phyloP scores from a whole-genome alignment of 2,797 vertebrate species.

The Sandelia bainsii region DNA sequence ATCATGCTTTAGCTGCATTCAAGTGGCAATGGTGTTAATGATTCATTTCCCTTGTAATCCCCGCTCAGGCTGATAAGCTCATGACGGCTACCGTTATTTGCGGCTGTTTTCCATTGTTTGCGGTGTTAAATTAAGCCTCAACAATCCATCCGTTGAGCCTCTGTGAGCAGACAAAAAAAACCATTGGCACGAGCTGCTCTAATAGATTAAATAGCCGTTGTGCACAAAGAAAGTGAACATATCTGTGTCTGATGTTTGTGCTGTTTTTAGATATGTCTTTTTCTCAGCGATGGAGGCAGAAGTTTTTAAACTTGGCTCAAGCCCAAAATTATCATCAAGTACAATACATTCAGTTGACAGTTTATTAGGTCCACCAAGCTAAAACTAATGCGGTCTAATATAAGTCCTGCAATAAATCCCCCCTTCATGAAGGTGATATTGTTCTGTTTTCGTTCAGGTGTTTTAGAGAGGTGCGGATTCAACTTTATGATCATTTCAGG shows the following conservation, averaged over 20 bases:
- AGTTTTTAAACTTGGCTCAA: neutral
- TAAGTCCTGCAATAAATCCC: neutral
- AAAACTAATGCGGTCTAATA: neutral
- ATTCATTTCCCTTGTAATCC: slow-evolving; percentile 86
- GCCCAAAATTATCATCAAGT: too few species aligned
- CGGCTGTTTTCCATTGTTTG: slow-evolving; percentile 84
- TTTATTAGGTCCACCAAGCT: neutral
- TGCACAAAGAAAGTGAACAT: slow-evolving; percentile 65
- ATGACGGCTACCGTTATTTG: slow-evolving; percentile 78
- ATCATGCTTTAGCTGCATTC: slow-evolving; percentile 81
- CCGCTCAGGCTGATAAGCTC: slow-evolving; percentile 81
- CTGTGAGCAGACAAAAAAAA: slow-evolving; percentile 64
- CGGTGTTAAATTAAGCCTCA: slow-evolving; percentile 80
- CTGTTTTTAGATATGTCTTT: slow-evolving; percentile 29
- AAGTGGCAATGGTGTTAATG: slow-evolving; percentile 84
- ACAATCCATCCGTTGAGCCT: slow-evolving; percentile 77
- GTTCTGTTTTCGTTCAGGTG: too few species aligned
- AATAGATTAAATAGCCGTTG: slow-evolving; percentile 73
- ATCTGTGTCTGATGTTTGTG: slow-evolving; percentile 49
- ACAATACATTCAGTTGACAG: neutral
- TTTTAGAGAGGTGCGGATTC: neutral
- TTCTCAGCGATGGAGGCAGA: slow-evolving; percentile 6
- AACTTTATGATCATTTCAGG: neutral
- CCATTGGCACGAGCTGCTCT: slow-evolving; percentile 67
- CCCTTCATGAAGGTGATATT: too few species aligned